These are phyloP conservation scores for Tinamus guttatus DNA, from an alignment of 2,113 vertebrate genomes.

Conservation along the genomic window DNA sequence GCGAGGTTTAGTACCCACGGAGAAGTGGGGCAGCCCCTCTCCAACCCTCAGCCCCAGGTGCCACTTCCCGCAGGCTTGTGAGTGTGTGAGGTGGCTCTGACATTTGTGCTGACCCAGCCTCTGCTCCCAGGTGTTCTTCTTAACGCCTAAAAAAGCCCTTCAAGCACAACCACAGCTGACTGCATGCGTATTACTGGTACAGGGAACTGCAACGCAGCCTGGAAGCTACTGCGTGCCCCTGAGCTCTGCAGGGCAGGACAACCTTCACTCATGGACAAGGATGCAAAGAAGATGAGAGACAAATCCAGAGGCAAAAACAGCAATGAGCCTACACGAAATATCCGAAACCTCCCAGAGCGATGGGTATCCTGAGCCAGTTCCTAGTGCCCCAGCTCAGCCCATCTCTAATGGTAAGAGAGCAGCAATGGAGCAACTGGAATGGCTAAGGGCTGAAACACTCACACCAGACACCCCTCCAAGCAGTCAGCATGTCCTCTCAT, in stretches of 20 bases:
- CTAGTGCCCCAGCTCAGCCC: neutral
- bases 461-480: neutral
- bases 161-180: neutral
- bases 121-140: neutral
- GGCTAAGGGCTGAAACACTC: neutral
- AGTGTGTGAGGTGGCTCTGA: neutral
- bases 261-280: neutral
- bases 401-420: neutral
- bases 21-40: neutral
- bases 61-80: neutral
- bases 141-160: neutral
- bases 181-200: accelerated
- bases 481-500: neutral
- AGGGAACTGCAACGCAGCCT: neutral
- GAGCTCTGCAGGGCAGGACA: neutral
- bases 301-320: neutral
- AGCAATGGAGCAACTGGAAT: neutral
- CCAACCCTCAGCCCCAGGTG: neutral
- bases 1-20: neutral
- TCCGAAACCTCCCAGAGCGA: neutral
- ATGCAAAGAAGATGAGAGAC: neutral
- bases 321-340: neutral
- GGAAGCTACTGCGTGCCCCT: neutral
- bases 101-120: neutral
- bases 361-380: neutral